These are phyloP conservation scores for Hirtodrosophila cameraria DNA, from an alignment of 2,888 invertebrate genomes.

Conservation along the genomic window DNA sequence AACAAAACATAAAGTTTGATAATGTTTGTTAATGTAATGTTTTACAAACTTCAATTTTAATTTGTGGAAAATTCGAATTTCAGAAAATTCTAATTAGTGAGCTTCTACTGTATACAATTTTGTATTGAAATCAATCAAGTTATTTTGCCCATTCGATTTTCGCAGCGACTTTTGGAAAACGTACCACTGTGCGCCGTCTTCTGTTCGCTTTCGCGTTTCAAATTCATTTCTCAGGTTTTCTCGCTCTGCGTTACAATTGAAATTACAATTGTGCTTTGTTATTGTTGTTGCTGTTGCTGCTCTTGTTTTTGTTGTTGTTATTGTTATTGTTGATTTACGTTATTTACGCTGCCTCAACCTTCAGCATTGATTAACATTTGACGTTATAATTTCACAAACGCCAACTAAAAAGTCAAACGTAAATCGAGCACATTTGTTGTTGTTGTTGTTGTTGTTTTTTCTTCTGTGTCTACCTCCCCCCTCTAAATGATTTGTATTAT, in stretches of 20 bases:
- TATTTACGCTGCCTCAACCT: slow-evolving; percentile 60
- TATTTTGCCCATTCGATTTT: too few relatives aligned
- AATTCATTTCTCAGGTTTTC: slow-evolving; percentile 57
- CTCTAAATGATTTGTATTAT: slow-evolving; percentile 51
- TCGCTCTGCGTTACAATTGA: slow-evolving; percentile 57
- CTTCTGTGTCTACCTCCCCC: slow-evolving; percentile 11
- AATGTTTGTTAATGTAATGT: too few relatives aligned
- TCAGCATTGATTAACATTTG: slow-evolving; percentile 80
- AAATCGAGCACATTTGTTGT: slow-evolving; percentile 45
- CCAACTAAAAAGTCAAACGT: slow-evolving; percentile 60
- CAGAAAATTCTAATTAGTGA: too few relatives aligned
- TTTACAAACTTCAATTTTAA: too few relatives aligned
- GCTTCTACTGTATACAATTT: too few relatives aligned
- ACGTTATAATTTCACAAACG: slow-evolving; percentile 78
- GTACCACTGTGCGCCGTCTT: slow-evolving; percentile 29
- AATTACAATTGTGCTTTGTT: slow-evolving; percentile 42
- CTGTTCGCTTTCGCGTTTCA: slow-evolving; percentile 44
- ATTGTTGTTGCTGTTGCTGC: slow-evolving; percentile 48
- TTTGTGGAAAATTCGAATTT: too few relatives aligned
- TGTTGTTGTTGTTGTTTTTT: slow-evolving; percentile 22
- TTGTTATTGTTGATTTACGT: slow-evolving; percentile 47
- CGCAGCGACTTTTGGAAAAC: too few relatives aligned
- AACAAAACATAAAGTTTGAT: too few relatives aligned
- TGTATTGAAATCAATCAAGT: too few relatives aligned
- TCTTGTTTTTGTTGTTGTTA: slow-evolving; percentile 46